phyloP scores from a whole-genome alignment of 2,888 invertebrate species.

The Caenorhabditis panamensis region DNA sequence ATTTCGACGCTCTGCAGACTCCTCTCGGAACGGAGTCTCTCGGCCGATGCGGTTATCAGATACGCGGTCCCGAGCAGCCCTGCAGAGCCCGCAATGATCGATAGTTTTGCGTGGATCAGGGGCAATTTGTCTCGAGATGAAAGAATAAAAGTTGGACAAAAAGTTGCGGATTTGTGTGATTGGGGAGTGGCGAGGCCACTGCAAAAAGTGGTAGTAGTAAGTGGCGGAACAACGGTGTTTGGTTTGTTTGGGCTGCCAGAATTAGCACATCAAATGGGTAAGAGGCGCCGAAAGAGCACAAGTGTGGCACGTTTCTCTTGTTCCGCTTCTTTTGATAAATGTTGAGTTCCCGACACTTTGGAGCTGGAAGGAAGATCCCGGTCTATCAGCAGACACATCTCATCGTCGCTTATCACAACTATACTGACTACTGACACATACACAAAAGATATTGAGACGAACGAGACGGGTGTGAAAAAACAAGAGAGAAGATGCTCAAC shows the following conservation, averaged over 20 bases:
- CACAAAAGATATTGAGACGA: conserved; percentile 8
- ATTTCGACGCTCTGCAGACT: conserved; percentile 15
- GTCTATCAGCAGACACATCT: neutral
- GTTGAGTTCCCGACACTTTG: neutral
- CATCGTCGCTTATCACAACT: neutral
- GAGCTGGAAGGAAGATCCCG: neutral
- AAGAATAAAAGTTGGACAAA: conserved; percentile 9
- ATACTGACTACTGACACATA: neutral
- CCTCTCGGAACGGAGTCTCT: conserved; percentile 20
- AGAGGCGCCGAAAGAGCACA: conserved; percentile 27
- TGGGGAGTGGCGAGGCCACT: conserved; percentile 26
- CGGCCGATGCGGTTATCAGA: conserved; percentile 51
- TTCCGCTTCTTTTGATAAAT: conserved; percentile 1
- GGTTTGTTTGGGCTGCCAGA: conserved; percentile 50
- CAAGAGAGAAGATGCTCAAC: conserved; percentile 2
- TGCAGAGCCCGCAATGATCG: conserved; percentile 24
- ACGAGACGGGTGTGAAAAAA: conserved; percentile 15
- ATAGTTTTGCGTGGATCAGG: conserved; percentile 30
- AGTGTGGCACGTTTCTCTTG: conserved; percentile 20
- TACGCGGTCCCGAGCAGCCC: conserved; percentile 37
- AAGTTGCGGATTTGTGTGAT: conserved; percentile 15
- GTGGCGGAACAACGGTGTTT: conserved; percentile 45
- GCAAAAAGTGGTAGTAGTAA: conserved; percentile 32
- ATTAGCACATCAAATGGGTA: conserved; percentile 47
- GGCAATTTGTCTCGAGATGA: conserved; percentile 4